phyloP scores from a whole-genome alignment of 2,888 invertebrate species.

The Andrena bicolor region DNA sequence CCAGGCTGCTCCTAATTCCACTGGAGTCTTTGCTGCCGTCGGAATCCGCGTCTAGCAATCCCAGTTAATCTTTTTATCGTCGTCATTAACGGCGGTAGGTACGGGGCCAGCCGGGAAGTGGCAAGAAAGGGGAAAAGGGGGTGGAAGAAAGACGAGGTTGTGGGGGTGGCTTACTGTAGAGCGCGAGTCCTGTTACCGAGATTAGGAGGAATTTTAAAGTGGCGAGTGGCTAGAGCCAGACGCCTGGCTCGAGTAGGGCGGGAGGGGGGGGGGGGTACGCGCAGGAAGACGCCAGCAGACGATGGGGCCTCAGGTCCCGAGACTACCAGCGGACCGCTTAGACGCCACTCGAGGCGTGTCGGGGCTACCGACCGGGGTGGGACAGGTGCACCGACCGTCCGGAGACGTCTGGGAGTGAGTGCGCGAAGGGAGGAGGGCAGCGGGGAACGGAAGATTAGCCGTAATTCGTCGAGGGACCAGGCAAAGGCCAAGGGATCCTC shows the following conservation, averaged over 20 bases:
- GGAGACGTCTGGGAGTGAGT: slow-evolving; percentile 29
- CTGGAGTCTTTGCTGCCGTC: slow-evolving; percentile 44
- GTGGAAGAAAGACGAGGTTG: slow-evolving; percentile 24
- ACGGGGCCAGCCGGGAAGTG: background rate
- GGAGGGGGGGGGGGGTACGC: background rate
- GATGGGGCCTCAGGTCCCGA: slow-evolving; percentile 52
- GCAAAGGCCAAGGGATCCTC: slow-evolving; percentile 64
- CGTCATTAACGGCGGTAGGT: slow-evolving; percentile 71
- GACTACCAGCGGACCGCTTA: slow-evolving; percentile 67
- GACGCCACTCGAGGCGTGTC: slow-evolving; percentile 69
- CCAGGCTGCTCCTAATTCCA: slow-evolving; percentile 61
- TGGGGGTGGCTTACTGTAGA: slow-evolving; percentile 63
- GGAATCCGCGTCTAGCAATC: slow-evolving; percentile 69
- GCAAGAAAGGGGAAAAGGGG: background rate
- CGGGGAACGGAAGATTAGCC: slow-evolving; percentile 70
- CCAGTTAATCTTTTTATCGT: slow-evolving; percentile 77
- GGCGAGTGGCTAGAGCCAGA: slow-evolving; percentile 71
- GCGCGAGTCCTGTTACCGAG: slow-evolving; percentile 73
- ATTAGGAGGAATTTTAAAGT: slow-evolving; percentile 78
- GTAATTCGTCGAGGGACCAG: slow-evolving; percentile 74
- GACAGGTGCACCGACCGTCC: slow-evolving; percentile 42
- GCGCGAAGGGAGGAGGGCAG: slow-evolving; percentile 28
- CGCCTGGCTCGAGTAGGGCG: slow-evolving; percentile 59
- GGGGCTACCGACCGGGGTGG: slow-evolving; percentile 54
- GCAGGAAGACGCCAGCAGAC: slow-evolving; percentile 11